Base-by-base conservation (phyloP, 2,888 invertebrate species). In the Diaphora mendica region DNA sequence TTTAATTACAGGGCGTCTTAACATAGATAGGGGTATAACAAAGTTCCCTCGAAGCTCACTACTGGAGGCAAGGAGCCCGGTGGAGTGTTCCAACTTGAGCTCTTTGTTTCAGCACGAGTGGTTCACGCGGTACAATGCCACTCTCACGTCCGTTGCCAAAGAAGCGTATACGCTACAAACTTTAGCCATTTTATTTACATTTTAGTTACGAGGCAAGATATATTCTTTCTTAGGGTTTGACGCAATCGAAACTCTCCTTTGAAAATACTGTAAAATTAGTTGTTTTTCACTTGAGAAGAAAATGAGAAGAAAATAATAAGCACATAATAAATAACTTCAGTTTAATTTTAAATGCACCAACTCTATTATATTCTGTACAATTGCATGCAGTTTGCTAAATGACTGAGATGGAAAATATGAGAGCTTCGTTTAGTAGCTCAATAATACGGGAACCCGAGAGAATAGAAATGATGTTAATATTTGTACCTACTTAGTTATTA, bases 41-140 rank as follows among this genome's bases (percentile, higher is more conserved):
- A 72, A 68, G 70, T 71, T 73, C 39, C 30, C 71, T 71, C 62
- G 39, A 71, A 76, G 77, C 69, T 82, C 70, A 78, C 78, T 81
- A 78, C 30, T 39, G 26, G 33, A 65, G 64, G 62, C 70, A 68
- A 59, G 71, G 69, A 42, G 69, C 75, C 65, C 59, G 42, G 67
- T 26, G 71, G 51, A 70, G 70, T 30, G 70, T n/a, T 64, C n/a
- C 59, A 77, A 72, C 70, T 79, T 72, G 67, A 26, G 51, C 68
- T 64, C 67, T 76, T 78, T 78, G 72, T 78, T 75, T 51, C 23
- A 26, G 30, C 20, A 67, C 59, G 44, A 69, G 65, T 44, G 65
- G 69, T 44, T 42, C 55, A 48, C 33, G 8, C 33, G 59, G 39
- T 62, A 65, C 67, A 42, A 69, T 71, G 65, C 44, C 20, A 72